Evolutionary conservation across 2,888 invertebrate species (phyloP).

Genomic region (Lithophane leautieri): DNA sequence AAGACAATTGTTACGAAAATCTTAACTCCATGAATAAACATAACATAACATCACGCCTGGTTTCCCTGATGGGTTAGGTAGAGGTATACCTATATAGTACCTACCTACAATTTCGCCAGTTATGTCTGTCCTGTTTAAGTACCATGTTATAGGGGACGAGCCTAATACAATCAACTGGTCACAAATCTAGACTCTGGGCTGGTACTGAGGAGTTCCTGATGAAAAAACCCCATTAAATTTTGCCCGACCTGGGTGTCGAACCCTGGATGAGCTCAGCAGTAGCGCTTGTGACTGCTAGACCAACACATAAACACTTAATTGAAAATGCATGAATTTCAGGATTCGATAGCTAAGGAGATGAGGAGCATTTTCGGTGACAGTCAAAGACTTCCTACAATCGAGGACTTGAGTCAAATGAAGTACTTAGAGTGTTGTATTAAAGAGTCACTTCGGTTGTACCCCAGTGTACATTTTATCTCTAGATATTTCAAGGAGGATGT

Average conservation of each 20-base stretch:
- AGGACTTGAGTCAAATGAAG: constrained; percentile 90
- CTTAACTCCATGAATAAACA: too few species aligned
- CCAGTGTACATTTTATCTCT: constrained; percentile 92
- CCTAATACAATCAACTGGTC: not conserved
- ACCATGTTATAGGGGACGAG: not conserved
- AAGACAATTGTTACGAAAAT: too few species aligned
- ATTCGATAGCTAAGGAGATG: constrained; percentile 64
- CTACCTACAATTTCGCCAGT: too few species aligned
- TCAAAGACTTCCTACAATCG: constrained; percentile 90
- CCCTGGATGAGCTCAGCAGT: not conserved
- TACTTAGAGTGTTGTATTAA: constrained; percentile 93
- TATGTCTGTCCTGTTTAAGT: too few species aligned
- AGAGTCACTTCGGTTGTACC: constrained; percentile 91
- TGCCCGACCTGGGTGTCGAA: not conserved
- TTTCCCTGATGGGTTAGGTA: too few species aligned
- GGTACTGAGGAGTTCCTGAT: not conserved
- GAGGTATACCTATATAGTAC: too few species aligned
- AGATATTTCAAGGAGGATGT: constrained; percentile 90
- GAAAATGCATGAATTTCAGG: constrained; percentile 45
- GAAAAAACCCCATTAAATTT: not conserved
- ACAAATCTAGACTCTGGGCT: not conserved
- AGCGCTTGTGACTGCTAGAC: not conserved
- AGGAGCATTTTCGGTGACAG: constrained; percentile 88
- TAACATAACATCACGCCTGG: too few species aligned
- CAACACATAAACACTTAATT: not conserved